A percentile compares a stretch with the other conserved stretches of the same genome.
phyloP scores from a whole-genome alignment of 2,888 invertebrate species.

The Drosophila mulleri region DNA sequence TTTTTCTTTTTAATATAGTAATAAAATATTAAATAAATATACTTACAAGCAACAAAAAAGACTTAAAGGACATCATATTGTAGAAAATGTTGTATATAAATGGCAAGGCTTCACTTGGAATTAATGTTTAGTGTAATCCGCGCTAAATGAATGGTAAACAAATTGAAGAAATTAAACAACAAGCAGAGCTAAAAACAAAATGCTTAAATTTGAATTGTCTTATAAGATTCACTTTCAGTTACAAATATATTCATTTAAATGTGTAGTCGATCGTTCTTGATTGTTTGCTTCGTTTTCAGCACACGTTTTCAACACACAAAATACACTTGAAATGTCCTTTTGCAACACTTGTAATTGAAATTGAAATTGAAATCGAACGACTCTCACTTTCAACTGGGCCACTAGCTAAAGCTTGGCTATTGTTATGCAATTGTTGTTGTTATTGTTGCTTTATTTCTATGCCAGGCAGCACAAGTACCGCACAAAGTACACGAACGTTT shows the following conservation, averaged over 20 bases:
- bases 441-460: constrained; percentile 19
- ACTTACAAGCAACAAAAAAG: constrained; percentile 72
- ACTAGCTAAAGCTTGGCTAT: constrained; percentile 27
- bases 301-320: constrained; percentile 25
- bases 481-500: constrained; percentile 81
- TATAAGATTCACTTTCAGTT: constrained; percentile 20
- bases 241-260: constrained; percentile 3
- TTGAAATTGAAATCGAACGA: constrained; percentile 26
- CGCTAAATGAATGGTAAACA: constrained; percentile 43
- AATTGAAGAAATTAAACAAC: constrained; percentile 12
- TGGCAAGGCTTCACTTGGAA: constrained; percentile 31
- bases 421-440: constrained; percentile 32
- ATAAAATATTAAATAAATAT: constrained; percentile 13
- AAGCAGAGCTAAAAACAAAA: background rate
- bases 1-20: no score
- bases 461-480: constrained; percentile 65
- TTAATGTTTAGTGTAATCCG: constrained; percentile 12
- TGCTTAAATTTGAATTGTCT: background rate
- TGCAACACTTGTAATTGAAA: constrained; percentile 24
- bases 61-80: constrained; percentile 75
- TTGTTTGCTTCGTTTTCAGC: background rate
- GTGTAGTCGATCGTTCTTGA: background rate
- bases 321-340: constrained; percentile 44
- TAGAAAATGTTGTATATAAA: constrained; percentile 25
- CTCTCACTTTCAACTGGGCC: constrained; percentile 48